Base-by-base conservation (phyloP, 2,113 vertebrate genomes). In the Limanda limanda region DNA sequence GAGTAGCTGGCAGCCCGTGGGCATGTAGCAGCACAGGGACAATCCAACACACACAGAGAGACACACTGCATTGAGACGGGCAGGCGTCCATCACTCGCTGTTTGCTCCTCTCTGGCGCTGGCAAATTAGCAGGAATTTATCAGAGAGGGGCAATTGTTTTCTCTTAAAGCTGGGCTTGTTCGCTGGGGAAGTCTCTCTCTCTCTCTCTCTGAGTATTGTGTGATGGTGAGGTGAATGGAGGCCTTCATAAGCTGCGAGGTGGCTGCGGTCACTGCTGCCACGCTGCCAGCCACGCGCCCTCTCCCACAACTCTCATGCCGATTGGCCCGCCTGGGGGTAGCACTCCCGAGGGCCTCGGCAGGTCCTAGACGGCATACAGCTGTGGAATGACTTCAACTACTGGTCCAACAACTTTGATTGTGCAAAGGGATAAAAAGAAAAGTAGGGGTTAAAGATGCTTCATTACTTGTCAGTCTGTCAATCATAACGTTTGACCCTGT, bases 91-190 rank as follows among this genome's bases (percentile, higher is more conserved):
- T 87, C 82, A 82, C 78, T 63, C 60, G 47, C 54, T 3, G 31
- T 5, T 8, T 60, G 40, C 84, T 87, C 69, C 78, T 75, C 70
- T 73, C 76, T 31, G 42, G 70, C 47, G 17, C 83, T 84, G 81
- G 90, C 85, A 85, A 89, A 86, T 88, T 88, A 86, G 78, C 84
- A 92, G 89, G 91, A 94, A 91, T 93, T 74, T 74, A 75, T 64
- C 12, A 60, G 78, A 88, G 76, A 70, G 74, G 74, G 76, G 51
- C 66, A 90, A 91, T 93, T 93, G 92, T 93, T 93, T 93, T 93
- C 91, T 92, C 92, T 91, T 91, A 62, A 90, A 92, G 88, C 86
- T 52, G 57, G 76, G 78, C 88, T 79, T 93, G 90, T 94, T 42
- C 40, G 2, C 47, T 54, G 74, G 80, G 84, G 81, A 76, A 87